Evolutionary conservation across 2,113 vertebrate species (phyloP).

Genomic region (Macaca nemestrina): DNA sequence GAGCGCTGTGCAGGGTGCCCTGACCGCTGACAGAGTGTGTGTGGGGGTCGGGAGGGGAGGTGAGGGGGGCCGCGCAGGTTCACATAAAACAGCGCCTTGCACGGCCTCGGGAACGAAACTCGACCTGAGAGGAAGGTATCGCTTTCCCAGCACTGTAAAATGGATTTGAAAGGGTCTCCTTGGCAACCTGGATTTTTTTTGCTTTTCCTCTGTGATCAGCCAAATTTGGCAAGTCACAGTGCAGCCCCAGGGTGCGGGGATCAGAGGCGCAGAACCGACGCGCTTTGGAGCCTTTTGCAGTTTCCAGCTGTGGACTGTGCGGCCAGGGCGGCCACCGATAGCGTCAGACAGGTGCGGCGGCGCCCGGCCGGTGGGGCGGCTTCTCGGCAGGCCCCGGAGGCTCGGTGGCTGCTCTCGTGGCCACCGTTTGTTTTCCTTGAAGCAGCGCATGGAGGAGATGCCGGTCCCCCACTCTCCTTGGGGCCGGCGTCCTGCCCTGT

Average conservation of each 20-base stretch:
- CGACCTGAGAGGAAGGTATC: background rate
- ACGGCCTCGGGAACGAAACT: background rate
- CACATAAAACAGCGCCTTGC: background rate
- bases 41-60: background rate
- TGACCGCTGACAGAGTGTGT: rapidly evolving
- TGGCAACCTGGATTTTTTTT: background rate
- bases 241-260: background rate
- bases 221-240: background rate
- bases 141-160: background rate
- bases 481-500: background rate
- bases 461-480: background rate
- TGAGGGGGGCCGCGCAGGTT: background rate
- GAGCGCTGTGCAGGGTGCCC: background rate
- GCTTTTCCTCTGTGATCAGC: background rate
- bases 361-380: no score
- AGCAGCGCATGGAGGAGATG: background rate
- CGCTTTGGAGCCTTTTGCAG: no score
- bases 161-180: conserved; percentile 32
- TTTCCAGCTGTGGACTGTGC: background rate
- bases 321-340: no score
- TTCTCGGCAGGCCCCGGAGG: no score
- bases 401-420: background rate
- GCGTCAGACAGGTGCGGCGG: no score
- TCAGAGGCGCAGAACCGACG: background rate
- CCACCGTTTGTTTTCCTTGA: background rate